These are phyloP conservation scores for Cloeon dipterum DNA, from an alignment of 2,888 invertebrate species.

Conservation along the genomic window DNA sequence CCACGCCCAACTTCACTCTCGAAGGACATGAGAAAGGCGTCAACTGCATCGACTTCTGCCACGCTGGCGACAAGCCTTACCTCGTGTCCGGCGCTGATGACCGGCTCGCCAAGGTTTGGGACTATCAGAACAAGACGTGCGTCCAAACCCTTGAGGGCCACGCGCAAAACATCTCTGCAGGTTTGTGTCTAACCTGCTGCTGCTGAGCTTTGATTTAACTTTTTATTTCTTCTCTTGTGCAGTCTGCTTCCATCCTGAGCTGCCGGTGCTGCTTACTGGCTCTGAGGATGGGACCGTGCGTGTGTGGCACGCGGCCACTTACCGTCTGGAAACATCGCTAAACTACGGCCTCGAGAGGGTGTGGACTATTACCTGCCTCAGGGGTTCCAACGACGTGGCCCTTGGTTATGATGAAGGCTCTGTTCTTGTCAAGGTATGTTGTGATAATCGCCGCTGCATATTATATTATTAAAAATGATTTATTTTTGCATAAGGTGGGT, in stretches of 20 bases:
- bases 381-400: conserved; percentile 89
- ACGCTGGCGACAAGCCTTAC: conserved; percentile 97
- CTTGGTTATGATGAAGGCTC: conserved; percentile 96
- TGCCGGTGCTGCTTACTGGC: conserved; percentile 90
- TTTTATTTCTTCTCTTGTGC: conserved; percentile 6
- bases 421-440: conserved; percentile 69
- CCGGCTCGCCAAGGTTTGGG: conserved; percentile 95
- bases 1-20: conserved; percentile 91
- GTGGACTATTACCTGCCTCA: conserved; percentile 86
- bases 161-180: conserved; percentile 79
- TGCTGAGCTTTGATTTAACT: not conserved
- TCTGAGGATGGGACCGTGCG: conserved; percentile 96
- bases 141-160: conserved; percentile 96
- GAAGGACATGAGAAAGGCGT: conserved; percentile 98
- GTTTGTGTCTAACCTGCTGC: conserved; percentile 8
- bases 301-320: conserved; percentile 98
- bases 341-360: conserved; percentile 97
- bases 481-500: too few relatives aligned
- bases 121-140: conserved; percentile 98
- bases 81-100: conserved; percentile 98
- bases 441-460: too few relatives aligned
- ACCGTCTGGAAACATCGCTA: conserved; percentile 82
- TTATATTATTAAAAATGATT: too few relatives aligned
- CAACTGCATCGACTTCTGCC: conserved; percentile 97
- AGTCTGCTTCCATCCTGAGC: conserved; percentile 96